A percentile compares a stretch with the other conserved stretches of the same genome.
Conservation (phyloP, 1,140 invertebrate genomes). For the Frieseomelitta varia region DNA sequence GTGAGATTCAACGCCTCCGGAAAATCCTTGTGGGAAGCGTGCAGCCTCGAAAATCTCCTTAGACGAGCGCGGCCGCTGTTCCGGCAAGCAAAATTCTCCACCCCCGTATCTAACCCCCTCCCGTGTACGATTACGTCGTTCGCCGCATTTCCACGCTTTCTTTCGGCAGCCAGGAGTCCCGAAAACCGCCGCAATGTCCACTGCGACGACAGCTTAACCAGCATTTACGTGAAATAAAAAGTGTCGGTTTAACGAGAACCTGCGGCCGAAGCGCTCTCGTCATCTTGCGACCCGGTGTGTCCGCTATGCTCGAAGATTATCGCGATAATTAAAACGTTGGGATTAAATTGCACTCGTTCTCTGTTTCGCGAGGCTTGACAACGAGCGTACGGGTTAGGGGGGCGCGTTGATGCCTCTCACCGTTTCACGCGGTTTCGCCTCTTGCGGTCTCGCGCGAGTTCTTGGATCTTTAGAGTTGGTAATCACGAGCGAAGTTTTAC, state of each 20-base stretch:
- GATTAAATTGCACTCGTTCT: constrained; percentile 21
- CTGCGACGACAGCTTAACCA: constrained; percentile 12
- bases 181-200: neutral
- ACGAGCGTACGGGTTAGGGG: no score
- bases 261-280: no score
- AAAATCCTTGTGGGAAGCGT: constrained; percentile 77
- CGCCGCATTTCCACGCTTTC: neutral
- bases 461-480: neutral
- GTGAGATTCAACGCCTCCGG: constrained; percentile 52
- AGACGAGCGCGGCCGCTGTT: constrained; percentile 52
- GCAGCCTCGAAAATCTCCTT: constrained; percentile 74
- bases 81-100: constrained; percentile 15
- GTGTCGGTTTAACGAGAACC: constrained; percentile 29
- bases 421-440: neutral
- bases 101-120: constrained; percentile 20
- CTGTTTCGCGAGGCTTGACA: neutral
- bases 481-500: no score
- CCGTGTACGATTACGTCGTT: constrained; percentile 35
- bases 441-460: neutral
- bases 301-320: constrained; percentile 33
- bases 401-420: no score
- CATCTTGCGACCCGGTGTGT: neutral
- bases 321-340: constrained; percentile 38
- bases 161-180: neutral
- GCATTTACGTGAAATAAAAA: constrained; percentile 40